Evolutionary conservation across 1,140 invertebrate genomes (phyloP), one percentile per base, ranked within the genome.

Genomic region (Lordiphosa clarofinis): DNA sequence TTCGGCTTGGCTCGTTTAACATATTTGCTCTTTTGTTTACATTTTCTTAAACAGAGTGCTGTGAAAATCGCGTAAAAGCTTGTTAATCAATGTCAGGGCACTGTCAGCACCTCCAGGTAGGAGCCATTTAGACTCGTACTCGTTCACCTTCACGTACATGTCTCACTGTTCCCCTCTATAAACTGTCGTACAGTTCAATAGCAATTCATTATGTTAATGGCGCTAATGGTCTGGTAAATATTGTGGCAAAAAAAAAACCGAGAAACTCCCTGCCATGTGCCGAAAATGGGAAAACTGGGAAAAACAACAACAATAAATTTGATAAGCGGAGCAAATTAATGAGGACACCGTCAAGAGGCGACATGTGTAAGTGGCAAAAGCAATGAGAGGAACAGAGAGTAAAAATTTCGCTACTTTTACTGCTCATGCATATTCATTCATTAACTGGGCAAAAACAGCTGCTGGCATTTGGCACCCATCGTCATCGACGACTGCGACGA

Each of bases 131-230:
- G 11, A 46, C 43, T 33, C 43, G 19, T 8, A 24, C 15, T 8
- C 12, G 9, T 15, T 15, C 43, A 33, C 12, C 13, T 28, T 7
- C 36, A 21, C 6, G 15, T 48, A 28, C 5, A 7, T 50, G 36
- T 50, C 35, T 37, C 48, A n/a, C n/a, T n/a, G 10, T 46, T 46
- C 31, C 9, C 11, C 43, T 46, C 24, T 46, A 46, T 46, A 46
- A 46, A 46, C 43, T 46, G 43, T 46, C 43, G 31, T 61, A 58
- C 66, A 58, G 56, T 84, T 73, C 78, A 63, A 82, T 84, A 57
- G 78, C 73, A 84, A 82, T 82, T 78, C 79, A 82, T 82, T 84
- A 82, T 82, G 74, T 84, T 82, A 82, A 82, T 82, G 60, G 78
- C 68, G 73, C 65, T 82, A 82, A 82, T 82, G 78, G 78, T 43